Conservation (phyloP, 2,113 vertebrate genomes). For the Entosphenus tridentatus region DNA sequence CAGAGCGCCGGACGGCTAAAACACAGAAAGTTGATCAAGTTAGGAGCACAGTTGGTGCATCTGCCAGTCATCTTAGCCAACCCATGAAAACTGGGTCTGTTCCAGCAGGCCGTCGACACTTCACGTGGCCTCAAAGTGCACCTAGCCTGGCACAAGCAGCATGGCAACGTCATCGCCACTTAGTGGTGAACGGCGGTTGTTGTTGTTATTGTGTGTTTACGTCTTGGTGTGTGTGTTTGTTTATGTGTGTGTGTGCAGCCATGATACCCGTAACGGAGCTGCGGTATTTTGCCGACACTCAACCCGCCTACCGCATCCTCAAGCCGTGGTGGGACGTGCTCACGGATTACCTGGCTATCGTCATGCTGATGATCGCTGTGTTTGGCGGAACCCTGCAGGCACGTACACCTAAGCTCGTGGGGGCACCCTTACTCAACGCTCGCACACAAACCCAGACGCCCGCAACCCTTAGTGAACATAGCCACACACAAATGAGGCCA, state of each 20-base stretch:
- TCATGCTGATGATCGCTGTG: slow-evolving; percentile 69
- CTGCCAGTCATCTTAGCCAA: no score
- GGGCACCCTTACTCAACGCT: neutral
- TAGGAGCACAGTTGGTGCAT: no score
- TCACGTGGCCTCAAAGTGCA: no score
- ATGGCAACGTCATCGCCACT: no score
- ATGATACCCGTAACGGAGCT: slow-evolving; percentile 69
- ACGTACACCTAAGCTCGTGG: slow-evolving; percentile 10
- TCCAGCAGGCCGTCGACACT: no score
- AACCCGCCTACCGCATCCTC: slow-evolving; percentile 40
- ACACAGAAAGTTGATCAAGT: no score
- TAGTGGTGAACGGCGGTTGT: no score
- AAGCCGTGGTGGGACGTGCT: slow-evolving; percentile 83
- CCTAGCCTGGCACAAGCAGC: no score
- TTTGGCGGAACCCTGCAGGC: slow-evolving; percentile 67
- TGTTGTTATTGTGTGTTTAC: no score
- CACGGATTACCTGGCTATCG: slow-evolving; percentile 48
- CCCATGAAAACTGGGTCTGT: no score
- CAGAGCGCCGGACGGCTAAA: no score
- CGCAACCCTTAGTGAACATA: neutral
- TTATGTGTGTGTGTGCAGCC: slow-evolving; percentile 23
- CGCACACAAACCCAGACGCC: neutral
- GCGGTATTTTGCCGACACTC: slow-evolving; percentile 38
- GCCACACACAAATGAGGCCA: neutral
- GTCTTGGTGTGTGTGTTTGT: neutral